Conservation (phyloP, 2,113 vertebrate genomes). For the Scomber scombrus region DNA sequence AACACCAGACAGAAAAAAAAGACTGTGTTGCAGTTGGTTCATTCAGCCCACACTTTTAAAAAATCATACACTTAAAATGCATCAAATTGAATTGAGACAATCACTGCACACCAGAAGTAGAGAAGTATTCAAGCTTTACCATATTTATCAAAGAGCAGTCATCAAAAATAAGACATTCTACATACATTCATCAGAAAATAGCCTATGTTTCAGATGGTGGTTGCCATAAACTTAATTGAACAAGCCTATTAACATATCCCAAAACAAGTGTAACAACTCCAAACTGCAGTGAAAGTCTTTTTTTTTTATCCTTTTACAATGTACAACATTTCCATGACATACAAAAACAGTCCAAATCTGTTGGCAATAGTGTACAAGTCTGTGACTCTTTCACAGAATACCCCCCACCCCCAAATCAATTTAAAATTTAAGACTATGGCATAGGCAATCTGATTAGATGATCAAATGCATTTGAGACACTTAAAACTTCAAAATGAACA, state of each 20-base stretch:
- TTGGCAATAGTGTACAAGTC: conserved; percentile 44
- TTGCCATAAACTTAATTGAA: conserved; percentile 58
- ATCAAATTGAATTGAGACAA: conserved; percentile 32
- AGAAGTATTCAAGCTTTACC: conserved; percentile 60
- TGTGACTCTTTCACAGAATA: conserved; percentile 39
- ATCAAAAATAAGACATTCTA: conserved; percentile 82
- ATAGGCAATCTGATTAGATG: conserved; percentile 56
- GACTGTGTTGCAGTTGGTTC: neutral
- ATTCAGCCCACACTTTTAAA: neutral
- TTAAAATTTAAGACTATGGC: conserved; percentile 63
- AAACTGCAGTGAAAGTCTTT: conserved; percentile 54
- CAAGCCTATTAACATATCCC: conserved; percentile 58
- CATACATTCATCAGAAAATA: conserved; percentile 79
- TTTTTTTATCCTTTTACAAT: conserved; percentile 39
- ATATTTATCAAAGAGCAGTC: conserved; percentile 81
- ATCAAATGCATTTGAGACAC: conserved; percentile 60
- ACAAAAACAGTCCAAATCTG: conserved; percentile 41
- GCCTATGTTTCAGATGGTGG: conserved; percentile 58
- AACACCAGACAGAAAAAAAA: neutral
- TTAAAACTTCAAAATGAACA: conserved; percentile 67
- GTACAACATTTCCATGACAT: conserved; percentile 38
- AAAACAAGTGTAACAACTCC: conserved; percentile 42
- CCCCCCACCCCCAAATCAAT: conserved; percentile 1
- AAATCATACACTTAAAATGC: neutral
- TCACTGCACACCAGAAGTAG: conserved; percentile 24